A percentile compares a stretch with the other conserved stretches of the same genome.
These are phyloP conservation scores for Brachionus koreanus DNA, from an alignment of 1,140 invertebrate genomes.

Conservation along the genomic window DNA sequence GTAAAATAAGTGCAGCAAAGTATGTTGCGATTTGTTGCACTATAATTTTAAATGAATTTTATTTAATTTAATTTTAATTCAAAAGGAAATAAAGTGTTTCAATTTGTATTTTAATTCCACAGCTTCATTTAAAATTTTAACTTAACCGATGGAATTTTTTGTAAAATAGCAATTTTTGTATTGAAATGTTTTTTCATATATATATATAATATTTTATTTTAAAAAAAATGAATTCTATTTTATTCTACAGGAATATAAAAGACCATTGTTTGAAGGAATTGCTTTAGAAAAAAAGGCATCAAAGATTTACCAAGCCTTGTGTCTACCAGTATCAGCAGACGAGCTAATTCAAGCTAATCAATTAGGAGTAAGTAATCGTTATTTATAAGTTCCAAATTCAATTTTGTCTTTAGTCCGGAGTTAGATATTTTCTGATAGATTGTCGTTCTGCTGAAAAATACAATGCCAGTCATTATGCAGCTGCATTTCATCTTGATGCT, in stretches of 20 bases:
- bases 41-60: no score
- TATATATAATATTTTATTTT: no score
- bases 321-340: constrained; percentile 78
- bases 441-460: constrained; percentile 93
- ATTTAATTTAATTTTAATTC: no score
- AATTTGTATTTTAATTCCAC: no score
- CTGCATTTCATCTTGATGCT: constrained; percentile 94
- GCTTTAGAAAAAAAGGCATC: constrained; percentile 49
- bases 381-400: constrained; percentile 62
- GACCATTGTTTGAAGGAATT: constrained; percentile 56
- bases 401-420: constrained; percentile 57
- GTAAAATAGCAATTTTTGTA: no score
- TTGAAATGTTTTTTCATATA: no score
- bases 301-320: constrained; percentile 75
- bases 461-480: constrained; percentile 88
- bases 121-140: no score
- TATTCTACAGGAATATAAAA: constrained; percentile 59
- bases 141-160: no score
- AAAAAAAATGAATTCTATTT: not conserved
- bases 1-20: no score
- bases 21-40: no score
- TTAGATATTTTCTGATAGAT: constrained; percentile 89
- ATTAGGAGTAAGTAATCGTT: constrained; percentile 42
- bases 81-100: no score
- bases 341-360: constrained; percentile 59